These are phyloP conservation scores for Diadema setosum DNA, from an alignment of 35 echinoderm and acorn worm species.

Conservation along the genomic window DNA sequence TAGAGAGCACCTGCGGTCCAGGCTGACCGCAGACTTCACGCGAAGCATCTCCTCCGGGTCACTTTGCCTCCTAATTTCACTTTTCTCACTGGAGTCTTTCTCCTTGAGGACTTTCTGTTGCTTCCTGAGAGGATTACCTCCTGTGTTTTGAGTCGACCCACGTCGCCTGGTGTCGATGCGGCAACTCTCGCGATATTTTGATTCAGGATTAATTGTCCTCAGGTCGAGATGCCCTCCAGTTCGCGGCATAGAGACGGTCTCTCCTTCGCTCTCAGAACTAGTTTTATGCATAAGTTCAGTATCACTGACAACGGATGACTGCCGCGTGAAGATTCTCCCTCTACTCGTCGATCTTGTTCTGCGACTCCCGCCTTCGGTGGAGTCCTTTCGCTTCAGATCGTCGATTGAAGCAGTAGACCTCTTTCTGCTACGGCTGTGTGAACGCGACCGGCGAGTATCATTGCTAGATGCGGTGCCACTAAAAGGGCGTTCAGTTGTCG, in stretches of 20 bases:
- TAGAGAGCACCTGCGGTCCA: neutral
- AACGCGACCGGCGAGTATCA: neutral
- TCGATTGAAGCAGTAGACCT: neutral
- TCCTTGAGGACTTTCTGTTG: neutral
- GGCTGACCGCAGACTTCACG: neutral
- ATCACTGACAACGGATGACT: neutral
- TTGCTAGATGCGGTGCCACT: neutral
- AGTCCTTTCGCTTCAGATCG: neutral
- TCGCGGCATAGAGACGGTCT: neutral
- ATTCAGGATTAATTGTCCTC: neutral
- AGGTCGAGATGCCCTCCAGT: neutral
- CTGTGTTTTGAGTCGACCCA: neutral
- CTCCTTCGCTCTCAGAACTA: neutral
- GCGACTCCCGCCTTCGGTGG: neutral
- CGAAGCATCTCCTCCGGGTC: neutral
- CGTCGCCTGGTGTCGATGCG: neutral
- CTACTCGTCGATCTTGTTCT: neutral
- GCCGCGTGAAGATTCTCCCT: neutral
- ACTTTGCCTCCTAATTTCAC: neutral
- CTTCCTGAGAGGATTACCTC: neutral
- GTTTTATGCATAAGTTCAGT: neutral
- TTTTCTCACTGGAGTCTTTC: neutral
- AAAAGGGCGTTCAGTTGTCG: neutral
- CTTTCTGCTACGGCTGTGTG: neutral
- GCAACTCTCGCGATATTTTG: neutral